Conservation (phyloP, 2,113 vertebrate genomes). For the Ascaphus truei region DNA sequence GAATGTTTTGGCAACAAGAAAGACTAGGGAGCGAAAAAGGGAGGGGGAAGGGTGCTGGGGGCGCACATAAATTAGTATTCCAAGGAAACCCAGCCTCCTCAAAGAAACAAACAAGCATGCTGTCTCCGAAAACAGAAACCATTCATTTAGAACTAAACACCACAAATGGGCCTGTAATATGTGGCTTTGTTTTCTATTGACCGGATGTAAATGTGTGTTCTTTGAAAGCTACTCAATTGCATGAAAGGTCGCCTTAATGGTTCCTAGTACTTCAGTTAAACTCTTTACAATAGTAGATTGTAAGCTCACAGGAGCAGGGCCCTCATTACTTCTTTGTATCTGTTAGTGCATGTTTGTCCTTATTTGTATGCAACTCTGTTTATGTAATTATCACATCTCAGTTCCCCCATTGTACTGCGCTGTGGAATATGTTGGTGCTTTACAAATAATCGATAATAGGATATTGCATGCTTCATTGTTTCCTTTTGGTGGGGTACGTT, state of each 20-base stretch:
- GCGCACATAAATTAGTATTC: constrained; percentile 28
- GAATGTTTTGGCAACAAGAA: constrained; percentile 45
- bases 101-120: constrained; percentile 21
- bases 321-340: background rate
- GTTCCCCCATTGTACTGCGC: too few relatives aligned
- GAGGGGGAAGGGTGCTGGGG: constrained; percentile 15
- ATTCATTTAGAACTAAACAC: constrained; percentile 28
- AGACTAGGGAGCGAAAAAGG: constrained; percentile 41
- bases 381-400: too few relatives aligned
- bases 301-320: too few relatives aligned
- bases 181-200: constrained; percentile 24
- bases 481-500: too few relatives aligned
- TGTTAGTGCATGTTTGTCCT: too few relatives aligned
- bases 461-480: too few relatives aligned
- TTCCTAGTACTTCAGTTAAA: background rate
- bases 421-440: too few relatives aligned
- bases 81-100: background rate
- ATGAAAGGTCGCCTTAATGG: constrained; percentile 3
- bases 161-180: constrained; percentile 20
- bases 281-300: background rate
- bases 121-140: constrained; percentile 17
- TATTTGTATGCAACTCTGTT: too few relatives aligned
- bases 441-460: too few relatives aligned
- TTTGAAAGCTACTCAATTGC: background rate
- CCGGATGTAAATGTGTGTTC: constrained; percentile 18